A percentile compares a stretch with the other conserved stretches of the same genome.
These are phyloP conservation scores for Lutraria lutraria DNA, from an alignment of 2,888 invertebrate species.

Conservation along the genomic window DNA sequence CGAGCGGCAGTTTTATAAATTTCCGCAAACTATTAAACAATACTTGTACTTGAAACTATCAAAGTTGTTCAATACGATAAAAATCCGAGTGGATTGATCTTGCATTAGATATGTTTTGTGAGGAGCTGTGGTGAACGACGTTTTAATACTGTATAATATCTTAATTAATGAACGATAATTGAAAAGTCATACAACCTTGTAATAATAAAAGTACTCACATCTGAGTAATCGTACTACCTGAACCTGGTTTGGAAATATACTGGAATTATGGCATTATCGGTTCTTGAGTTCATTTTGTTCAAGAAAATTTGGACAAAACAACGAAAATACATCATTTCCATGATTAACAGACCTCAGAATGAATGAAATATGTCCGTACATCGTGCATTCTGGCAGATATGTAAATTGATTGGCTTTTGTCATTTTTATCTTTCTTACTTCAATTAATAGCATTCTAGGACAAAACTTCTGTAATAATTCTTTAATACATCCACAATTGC, in stretches of 20 bases:
- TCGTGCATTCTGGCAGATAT: too few relatives aligned
- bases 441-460: too few relatives aligned
- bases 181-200: background rate
- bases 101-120: background rate
- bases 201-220: slow-evolving; percentile 13
- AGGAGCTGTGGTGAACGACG: background rate
- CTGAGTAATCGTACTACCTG: background rate
- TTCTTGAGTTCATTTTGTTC: too few relatives aligned
- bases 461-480: too few relatives aligned
- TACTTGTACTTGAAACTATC: background rate
- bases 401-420: too few relatives aligned
- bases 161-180: background rate
- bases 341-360: too few relatives aligned
- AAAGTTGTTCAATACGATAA: background rate
- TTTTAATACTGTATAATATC: background rate
- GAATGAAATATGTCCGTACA: too few relatives aligned
- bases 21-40: background rate
- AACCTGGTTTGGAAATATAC: background rate
- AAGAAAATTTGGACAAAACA: too few relatives aligned
- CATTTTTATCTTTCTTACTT: too few relatives aligned
- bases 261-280: background rate
- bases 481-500: too few relatives aligned
- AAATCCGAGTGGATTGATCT: background rate
- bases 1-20: background rate
- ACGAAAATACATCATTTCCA: too few relatives aligned